Conservation (phyloP, 2,888 invertebrate genomes). For the Lutraria lutraria region DNA sequence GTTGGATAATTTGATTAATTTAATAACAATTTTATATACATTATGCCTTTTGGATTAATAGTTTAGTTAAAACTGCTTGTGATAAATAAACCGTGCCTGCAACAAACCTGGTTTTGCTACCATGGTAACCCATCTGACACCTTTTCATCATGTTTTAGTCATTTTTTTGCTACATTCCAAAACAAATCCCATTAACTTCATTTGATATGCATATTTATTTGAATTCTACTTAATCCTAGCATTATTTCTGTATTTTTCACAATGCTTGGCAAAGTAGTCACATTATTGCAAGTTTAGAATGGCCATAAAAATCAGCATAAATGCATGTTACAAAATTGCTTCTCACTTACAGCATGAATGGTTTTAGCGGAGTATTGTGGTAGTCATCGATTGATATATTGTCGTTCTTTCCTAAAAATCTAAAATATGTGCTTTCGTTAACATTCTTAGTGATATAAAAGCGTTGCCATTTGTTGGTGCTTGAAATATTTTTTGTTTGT, state of each 20-base stretch:
- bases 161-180: conserved; percentile 24
- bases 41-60: conserved; percentile 1
- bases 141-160: conserved; percentile 16
- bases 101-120: not conserved
- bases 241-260: conserved; percentile 9
- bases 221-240: not conserved
- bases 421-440: not conserved
- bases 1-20: not conserved
- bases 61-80: conserved; percentile 7
- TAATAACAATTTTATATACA: not conserved
- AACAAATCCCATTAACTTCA: conserved; percentile 19
- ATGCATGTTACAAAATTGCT: conserved; percentile 36
- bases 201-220: not conserved
- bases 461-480: not conserved
- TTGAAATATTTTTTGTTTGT: not conserved
- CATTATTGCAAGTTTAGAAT: conserved; percentile 19
- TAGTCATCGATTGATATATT: conserved; percentile 6
- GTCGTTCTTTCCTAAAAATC: not conserved
- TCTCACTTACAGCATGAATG: conserved; percentile 63
- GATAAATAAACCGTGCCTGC: not conserved
- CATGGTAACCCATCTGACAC: not conserved
- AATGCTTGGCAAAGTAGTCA: conserved; percentile 20
- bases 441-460: conserved; percentile 14
- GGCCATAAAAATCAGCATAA: conserved; percentile 15
- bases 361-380: conserved; percentile 52